Conservation (phyloP, 2,888 invertebrate genomes). For the Diarsia rubi region DNA sequence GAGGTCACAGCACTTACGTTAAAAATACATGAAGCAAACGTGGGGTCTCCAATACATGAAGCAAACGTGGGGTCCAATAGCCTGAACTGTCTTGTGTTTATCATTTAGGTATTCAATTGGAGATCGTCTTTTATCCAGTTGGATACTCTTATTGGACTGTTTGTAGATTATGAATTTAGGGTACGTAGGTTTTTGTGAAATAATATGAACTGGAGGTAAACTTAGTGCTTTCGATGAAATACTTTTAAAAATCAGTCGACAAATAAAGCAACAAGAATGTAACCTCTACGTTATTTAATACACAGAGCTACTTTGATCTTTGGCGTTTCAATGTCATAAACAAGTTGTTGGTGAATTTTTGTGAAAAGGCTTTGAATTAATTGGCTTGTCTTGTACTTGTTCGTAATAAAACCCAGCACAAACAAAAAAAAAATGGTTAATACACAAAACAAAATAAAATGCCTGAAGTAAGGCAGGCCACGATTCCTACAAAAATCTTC, state of each 20-base stretch:
- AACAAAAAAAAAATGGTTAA: no score
- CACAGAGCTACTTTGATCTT: background rate
- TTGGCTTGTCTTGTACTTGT: background rate
- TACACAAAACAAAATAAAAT: no score
- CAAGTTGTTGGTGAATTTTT: no score
- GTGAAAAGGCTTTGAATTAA: background rate
- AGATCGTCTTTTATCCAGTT: slow-evolving; percentile 37
- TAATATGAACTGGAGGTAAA: background rate
- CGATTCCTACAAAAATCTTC: background rate
- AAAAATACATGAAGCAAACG: slow-evolving; percentile 43
- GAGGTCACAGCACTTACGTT: slow-evolving; percentile 39
- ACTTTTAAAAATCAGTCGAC: background rate
- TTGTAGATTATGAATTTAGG: slow-evolving; percentile 19
- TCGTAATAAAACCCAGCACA: no score
- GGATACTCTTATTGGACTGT: slow-evolving; percentile 5
- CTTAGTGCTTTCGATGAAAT: background rate
- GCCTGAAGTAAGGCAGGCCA: no score
- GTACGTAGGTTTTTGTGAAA: background rate
- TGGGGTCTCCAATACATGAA: slow-evolving; percentile 35
- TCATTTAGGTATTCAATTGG: slow-evolving; percentile 45
- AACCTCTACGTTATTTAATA: background rate
- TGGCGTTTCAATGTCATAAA: background rate
- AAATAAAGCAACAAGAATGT: background rate
- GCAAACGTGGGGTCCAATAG: slow-evolving; percentile 16
- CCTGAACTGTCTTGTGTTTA: slow-evolving; percentile 8